Base-by-base conservation (phyloP, 2,888 invertebrate species). In the Ochropacha duplaris region DNA sequence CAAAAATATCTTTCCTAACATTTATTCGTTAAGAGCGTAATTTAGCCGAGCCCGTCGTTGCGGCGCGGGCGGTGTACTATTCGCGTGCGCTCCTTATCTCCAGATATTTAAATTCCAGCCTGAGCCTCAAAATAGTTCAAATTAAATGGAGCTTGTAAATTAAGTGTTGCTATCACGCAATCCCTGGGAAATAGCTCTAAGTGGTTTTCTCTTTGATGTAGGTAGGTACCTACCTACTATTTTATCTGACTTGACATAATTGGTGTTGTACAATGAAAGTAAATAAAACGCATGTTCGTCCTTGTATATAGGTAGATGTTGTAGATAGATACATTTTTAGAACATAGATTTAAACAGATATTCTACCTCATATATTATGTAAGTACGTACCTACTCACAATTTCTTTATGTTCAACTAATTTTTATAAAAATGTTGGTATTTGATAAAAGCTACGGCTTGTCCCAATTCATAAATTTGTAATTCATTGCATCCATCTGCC, bases 131-230 rank as follows among this genome's bases (percentile, higher is more conserved):
- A 88, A 88, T 87, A 88, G 87, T 87, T 88, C 78, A 85, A 87
- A 87, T 88, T 87, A 87, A 88, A 87, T 81, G 86, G 86, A 84
- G 86, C 86, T 87, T 87, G 86, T 90, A 88, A 90, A 90, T 91
- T 92, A 91, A 92, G 91, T 91, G 92, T 90, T 88, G 90, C 88
- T 83, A 88, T 90, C 92, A 92, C 91, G 92, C 91, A 87, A 92
- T 88, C 86, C 83, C 69, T 72, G 80, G 85, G 86, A 87, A 90
- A 90, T 88, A 88, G 84, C 88, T 86, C 80, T 87, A 88, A 90
- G 87, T 88, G 88, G 88, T 90, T 87, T 44, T 81, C 77, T 78
- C 75, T 78, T 78, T 82, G 78, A 83, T 86, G 52, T 52, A n/a
- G n/a, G n/a, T n/a, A n/a, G n/a, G n/a, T n/a, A n/a, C n/a, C n/a